Base-by-base conservation (phyloP, 2,888 invertebrate genomes). In the Coelinius sp. region DNA sequence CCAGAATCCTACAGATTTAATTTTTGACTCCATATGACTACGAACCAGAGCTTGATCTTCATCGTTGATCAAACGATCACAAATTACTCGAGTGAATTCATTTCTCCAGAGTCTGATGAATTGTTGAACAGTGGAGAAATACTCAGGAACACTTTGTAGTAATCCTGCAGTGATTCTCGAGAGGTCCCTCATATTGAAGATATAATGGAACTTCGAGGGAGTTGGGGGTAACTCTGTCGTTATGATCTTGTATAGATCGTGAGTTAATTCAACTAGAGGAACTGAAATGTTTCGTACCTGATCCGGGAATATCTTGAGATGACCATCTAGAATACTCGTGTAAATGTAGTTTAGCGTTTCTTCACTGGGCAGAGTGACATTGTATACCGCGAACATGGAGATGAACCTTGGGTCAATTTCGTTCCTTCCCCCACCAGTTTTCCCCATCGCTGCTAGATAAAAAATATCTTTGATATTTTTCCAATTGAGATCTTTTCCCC, bases 201-300 rank as follows among this genome's bases (percentile, higher is more conserved):
- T 95, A 88, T 97, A 97, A 89, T 97, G 97, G 89, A 97, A 97
- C 88, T 96, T 97, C 4, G 94, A 93, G 0, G 97, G 97, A 0
- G 97, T 97, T 1, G 97, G 96, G 0, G 97, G 95, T 68, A 97
- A 89, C 74, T 95, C 94, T 20, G 90, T 89, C 73, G 94, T 92
- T 46, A 95, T 90, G 79, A 92, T 94, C 91, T 94, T 94, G 85
- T 96, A 97, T 14, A 97, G 88, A 74, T 93, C 91, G 76, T 97
- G 89, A 0, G 96, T 97, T 89, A 95, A 93, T 65, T 91, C 89
- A 1, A 97, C 93, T 56, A 98, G 89, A 67, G 89, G 90, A 0
- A 91, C 89, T 1, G 93, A 92, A 20, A 93, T 89, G 0, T 89
- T 89, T 82, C 91, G 91, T 24, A 96, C 90, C 41, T 92, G 92